Base-by-base conservation (phyloP, 2,113 vertebrate genomes). In the Sinocyclocheilus rhinocerous region DNA sequence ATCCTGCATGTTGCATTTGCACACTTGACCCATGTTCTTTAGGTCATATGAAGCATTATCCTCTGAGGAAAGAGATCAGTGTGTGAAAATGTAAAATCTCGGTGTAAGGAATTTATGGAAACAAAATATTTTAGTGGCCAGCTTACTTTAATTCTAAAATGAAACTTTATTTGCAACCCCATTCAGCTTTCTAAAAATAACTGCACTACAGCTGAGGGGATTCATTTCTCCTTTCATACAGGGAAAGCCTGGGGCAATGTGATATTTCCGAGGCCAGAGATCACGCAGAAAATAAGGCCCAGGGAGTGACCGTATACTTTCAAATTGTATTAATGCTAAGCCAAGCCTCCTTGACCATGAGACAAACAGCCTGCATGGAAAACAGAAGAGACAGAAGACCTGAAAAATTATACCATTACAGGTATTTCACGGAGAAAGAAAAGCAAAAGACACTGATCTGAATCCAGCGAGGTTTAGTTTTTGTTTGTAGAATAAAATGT, bases 101-200 rank as follows among this genome's bases (percentile, higher is more conserved):
- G 65, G n/a, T 48, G 69, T 90, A 87, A 83, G 77, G 70, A 89
- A 92, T 92, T 86, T 93, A 90, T 76, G 89, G 91, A 89, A 90
- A 90, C 89, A 91, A 90, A 93, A 91, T 90, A 88, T 80, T 87
- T 85, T 12, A 48, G 18, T 83, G 22, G 50, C 90, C 90, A 92
- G 90, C 90, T 89, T 90, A 88, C 91, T 89, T 91, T 55, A 85
- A 90, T 92, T 90, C 91, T 91, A 86, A 93, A 93, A 92, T 87
- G 87, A 89, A 91, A 92, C 86, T 93, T 92, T 92, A 93, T 94
- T 91, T 94, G 93, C 91, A 90, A 92, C 90, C 92, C 92, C 86
- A 92, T 93, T 94, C 92, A 92, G 86, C 81, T 52, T 88, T 81
- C 90, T 93, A 93, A 92, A 93, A 94, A 93, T 93, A 94, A 90